Evolutionary conservation across 2,888 invertebrate species (phyloP).

Genomic region (Lepidochrysops patricia): DNA sequence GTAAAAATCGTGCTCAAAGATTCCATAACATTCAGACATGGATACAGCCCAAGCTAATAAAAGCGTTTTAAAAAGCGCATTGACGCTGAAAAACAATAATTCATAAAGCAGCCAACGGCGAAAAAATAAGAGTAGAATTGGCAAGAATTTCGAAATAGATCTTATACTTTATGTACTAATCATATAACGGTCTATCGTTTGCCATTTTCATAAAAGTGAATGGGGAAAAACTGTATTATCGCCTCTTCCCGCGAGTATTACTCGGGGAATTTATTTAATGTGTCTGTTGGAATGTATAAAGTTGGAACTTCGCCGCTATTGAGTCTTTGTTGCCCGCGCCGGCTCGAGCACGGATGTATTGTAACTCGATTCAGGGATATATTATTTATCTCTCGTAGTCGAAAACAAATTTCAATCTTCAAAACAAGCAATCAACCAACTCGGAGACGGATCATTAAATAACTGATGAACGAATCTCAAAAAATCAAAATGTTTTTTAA

Average conservation of each 20-base stretch:
- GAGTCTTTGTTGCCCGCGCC: conserved; percentile 26
- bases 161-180: conserved; percentile 2
- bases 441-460: too few species aligned
- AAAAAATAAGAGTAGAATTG: background rate
- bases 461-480: too few species aligned
- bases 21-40: too few species aligned
- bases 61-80: too few species aligned
- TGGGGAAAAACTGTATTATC: background rate
- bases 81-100: too few species aligned
- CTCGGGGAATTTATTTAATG: conserved; percentile 11
- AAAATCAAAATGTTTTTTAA: too few species aligned
- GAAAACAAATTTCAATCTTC: too few species aligned
- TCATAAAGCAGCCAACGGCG: background rate
- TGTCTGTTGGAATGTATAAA: conserved; percentile 15
- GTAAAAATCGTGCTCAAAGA: too few species aligned
- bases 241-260: conserved; percentile 5
- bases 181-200: conserved; percentile 2
- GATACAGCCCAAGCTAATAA: too few species aligned
- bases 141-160: background rate
- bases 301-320: conserved; percentile 19
- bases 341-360: conserved; percentile 20
- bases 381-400: background rate
- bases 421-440: too few species aligned
- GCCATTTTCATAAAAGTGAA: conserved; percentile 11
- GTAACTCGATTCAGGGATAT: background rate